Evolutionary conservation across 2,113 vertebrate genomes (phyloP), one percentile per base, ranked within the genome.

Genomic region (Chionis minor): DNA sequence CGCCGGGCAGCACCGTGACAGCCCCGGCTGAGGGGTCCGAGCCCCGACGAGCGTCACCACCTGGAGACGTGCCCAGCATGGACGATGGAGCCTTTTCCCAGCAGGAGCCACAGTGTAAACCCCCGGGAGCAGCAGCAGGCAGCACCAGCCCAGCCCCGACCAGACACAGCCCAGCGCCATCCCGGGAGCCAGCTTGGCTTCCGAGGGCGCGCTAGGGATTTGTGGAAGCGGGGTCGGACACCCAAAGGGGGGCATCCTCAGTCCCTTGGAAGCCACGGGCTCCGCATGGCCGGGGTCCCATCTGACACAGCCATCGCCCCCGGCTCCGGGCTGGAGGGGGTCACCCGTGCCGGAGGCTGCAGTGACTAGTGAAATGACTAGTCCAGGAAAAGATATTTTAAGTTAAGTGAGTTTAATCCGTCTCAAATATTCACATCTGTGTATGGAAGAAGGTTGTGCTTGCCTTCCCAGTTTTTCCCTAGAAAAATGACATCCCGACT

Each of bases 151-250:
- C 52, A 38, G 8, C 21, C 6, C 21, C 33, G 32, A 32, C 42
- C 5, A 21, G 45, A 24, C 45, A 19, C 3, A 38, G 27, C 3
- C 56, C 74, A 14, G 6, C 10, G 3, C 2, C 1, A 21, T 21
- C 49, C 22, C 38, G 16, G 19, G 30, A 28, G 15, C 61, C 10
- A 23, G 23, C 61, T 52, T 12, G 47, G 35, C 61, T 63, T 52
- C 59, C 30, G 20, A 12, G 14, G 12, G 27, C 2, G 14, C 19
- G 3, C 2, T 15, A 23, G 30, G 35, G 17, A 27, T 10, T 8
- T 32, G 32, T 6, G 19, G 49, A 44, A 28, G 32, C 2, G 2
- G 18, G 38, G 24, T 10, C 32, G n/a, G 49, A 35, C 14, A 28
- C 24, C 38, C 14, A 1, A 14, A 44, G 11, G 4, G 32, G 24